phyloP scores from a whole-genome alignment of 2,797 vertebrate genomes.

The Myotis daubentonii region DNA sequence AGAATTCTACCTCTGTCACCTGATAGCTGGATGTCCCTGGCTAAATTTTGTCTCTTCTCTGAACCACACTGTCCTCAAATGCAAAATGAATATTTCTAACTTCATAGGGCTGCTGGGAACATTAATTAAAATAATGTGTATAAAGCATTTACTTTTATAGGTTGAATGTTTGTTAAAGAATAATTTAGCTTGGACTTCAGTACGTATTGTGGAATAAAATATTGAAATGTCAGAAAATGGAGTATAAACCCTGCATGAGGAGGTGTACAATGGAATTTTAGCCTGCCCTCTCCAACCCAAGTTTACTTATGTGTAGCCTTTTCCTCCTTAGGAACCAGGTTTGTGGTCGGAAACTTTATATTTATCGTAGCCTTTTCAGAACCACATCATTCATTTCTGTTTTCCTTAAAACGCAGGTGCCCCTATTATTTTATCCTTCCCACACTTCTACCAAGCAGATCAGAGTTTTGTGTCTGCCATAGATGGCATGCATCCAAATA shows the following conservation, averaged over 20 bases:
- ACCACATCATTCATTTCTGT: not conserved
- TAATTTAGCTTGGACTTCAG: not conserved
- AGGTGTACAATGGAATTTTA: not conserved
- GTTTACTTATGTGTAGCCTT: not conserved
- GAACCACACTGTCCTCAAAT: slow-evolving; percentile 23
- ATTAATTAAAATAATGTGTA: slow-evolving; percentile 2
- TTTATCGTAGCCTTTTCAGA: not conserved
- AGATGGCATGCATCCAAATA: slow-evolving; percentile 91
- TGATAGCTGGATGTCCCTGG: not conserved
- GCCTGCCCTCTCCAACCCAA: not conserved
- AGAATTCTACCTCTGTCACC: not conserved
- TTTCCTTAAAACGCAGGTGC: slow-evolving; percentile 87
- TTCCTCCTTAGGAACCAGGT: not conserved
- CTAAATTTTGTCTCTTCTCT: not conserved
- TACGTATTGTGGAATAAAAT: not conserved
- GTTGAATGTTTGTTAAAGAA: slow-evolving; percentile 33
- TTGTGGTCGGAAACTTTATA: not conserved
- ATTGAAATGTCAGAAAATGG: slow-evolving; percentile 15
- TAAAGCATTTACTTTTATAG: not conserved
- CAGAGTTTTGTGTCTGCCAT: slow-evolving; percentile 88
- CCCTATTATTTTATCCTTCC: slow-evolving; percentile 95
- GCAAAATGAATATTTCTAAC: slow-evolving; percentile 7
- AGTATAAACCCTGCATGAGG: not conserved
- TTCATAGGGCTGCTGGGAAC: not conserved
- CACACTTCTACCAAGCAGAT: slow-evolving; percentile 97